Base-by-base conservation (phyloP, 2,888 invertebrate genomes). In the Drosophila putrida region DNA sequence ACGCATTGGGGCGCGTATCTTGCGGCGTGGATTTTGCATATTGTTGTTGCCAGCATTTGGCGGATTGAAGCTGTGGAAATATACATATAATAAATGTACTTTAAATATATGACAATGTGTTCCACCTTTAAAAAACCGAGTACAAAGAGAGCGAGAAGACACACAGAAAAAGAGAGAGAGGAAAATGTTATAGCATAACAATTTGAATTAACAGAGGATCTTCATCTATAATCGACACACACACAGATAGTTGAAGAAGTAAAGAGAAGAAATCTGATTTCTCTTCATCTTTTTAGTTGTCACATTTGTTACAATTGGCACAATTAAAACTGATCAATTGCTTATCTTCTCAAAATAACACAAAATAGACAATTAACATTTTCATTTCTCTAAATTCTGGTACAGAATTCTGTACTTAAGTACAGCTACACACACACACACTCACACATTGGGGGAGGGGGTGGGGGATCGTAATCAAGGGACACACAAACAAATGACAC, bases 1-100 rank as follows among this genome's bases (percentile, higher is more conserved):
- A 62, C 92, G 90, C 67, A 78, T 80, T 9, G 90, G 79, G 36
- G 90, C 68, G 43, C 92, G 90, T 53, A 90, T 89, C 73, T 92
- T 92, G 69, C 92, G 86, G 67, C 92, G 91, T 33, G 81, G 62
- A 61, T 87, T 82, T 35, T 88, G 83, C 50, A 84, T 75, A 36
- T 82, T 51, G 38, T 82, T 50, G 31, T 55, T 74, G 47, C 80
- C 80, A 50, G 81, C 80, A 25, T 88, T 77, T 38, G 88, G 88
- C 67, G 91, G 90, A 68, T 90, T 82, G 63, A 91, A 90, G 39
- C 92, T 92, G 78, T 63, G n/a, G 13, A 28, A 28, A 49, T 38
- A 6, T 3, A 20, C 20, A 20, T 20, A 20, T 20, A 20, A 20
- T 20, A 53, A 44, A 10, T n/a, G 1, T 33, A 8, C 27, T 58